phyloP scores from a whole-genome alignment of 2,113 vertebrate genomes.

The Orycteropus afer region DNA sequence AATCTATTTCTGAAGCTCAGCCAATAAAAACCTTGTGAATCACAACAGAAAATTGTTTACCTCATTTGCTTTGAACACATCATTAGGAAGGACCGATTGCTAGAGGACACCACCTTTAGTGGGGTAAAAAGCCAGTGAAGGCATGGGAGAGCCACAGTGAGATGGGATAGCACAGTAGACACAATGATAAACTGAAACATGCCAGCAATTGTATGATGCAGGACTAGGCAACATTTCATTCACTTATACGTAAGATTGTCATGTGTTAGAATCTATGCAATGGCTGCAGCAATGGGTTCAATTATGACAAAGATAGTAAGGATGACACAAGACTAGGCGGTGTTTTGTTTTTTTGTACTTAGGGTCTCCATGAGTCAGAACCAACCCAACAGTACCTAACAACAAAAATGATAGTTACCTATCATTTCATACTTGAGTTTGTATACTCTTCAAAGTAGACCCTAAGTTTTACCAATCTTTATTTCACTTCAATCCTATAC shows the following conservation, averaged over 20 bases:
- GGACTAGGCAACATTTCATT: too few relatives aligned
- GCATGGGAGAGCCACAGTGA: not conserved
- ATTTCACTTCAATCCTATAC: not conserved
- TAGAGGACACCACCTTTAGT: not conserved
- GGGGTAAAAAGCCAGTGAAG: not conserved
- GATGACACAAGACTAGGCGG: too few relatives aligned
- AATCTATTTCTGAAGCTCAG: not conserved
- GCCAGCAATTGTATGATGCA: not conserved
- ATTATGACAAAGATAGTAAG: too few relatives aligned
- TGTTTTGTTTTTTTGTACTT: too few relatives aligned
- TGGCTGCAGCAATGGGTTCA: too few relatives aligned
- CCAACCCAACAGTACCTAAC: too few relatives aligned
- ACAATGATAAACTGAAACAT: not conserved
- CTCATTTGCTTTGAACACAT: not conserved
- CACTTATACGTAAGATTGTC: too few relatives aligned
- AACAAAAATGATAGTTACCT: too few relatives aligned
- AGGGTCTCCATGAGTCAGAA: too few relatives aligned
- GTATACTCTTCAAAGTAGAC: accelerated
- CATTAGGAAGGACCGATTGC: not conserved
- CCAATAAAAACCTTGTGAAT: not conserved
- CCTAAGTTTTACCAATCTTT: accelerated
- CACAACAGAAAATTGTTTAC: not conserved
- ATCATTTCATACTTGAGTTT: not conserved
- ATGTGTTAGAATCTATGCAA: not conserved
- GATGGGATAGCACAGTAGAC: not conserved